A percentile compares a stretch with the other conserved stretches of the same genome.
Evolutionary conservation across 2,797 vertebrate species (phyloP).

Genomic region (Rhabdomys pumilio): DNA sequence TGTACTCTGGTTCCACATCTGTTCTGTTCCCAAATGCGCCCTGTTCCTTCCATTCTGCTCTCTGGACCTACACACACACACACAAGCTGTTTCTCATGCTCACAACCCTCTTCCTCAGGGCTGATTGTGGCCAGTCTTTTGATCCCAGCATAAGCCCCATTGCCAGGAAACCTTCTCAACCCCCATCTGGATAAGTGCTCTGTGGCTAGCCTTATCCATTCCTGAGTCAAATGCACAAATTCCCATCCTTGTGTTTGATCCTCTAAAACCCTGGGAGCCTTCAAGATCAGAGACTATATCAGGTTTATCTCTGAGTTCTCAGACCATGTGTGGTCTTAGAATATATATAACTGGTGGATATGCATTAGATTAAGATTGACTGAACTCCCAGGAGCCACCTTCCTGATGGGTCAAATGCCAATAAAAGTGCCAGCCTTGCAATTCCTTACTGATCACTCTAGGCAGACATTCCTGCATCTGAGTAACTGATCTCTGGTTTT

Average conservation of each 20-base stretch:
- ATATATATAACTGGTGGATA: background rate
- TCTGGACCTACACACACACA: background rate
- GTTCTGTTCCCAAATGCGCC: background rate
- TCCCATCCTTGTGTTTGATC: background rate
- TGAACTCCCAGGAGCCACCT: background rate
- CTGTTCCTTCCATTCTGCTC: background rate
- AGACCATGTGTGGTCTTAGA: background rate
- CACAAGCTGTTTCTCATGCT: background rate
- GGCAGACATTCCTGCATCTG: background rate
- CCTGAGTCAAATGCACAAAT: background rate
- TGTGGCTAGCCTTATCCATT: background rate
- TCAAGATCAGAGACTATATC: background rate
- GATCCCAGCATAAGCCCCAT: background rate
- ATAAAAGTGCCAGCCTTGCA: conserved; percentile 29
- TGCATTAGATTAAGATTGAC: background rate
- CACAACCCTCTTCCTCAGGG: background rate
- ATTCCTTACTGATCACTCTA: background rate
- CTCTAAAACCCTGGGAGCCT: background rate
- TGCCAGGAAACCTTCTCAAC: background rate
- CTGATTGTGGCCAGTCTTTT: background rate
- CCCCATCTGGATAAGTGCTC: background rate
- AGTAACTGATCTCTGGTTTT: background rate
- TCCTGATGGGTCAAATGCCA: conserved; percentile 17
- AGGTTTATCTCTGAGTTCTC: conserved; percentile 23
- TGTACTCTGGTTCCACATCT: background rate